Base-by-base conservation (phyloP, 2,113 vertebrate species). In the Haemorhous mexicanus region DNA sequence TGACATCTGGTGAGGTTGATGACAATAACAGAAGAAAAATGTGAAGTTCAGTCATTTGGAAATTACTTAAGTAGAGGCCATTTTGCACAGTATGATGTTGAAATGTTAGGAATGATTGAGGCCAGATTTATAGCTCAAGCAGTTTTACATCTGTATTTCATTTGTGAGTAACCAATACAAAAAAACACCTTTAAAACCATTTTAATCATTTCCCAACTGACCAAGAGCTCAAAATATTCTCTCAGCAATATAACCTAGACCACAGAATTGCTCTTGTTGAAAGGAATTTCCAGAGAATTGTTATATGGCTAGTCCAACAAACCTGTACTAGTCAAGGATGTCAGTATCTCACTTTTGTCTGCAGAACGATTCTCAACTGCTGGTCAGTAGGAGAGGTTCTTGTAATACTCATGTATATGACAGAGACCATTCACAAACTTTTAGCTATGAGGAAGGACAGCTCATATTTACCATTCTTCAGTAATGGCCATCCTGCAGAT, bases 21-120 rank as follows among this genome's bases (percentile, higher is more conserved):
- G 90, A 90, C 92, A 95, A 90, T 91, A 97, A 93, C 92, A 95
- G 87, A 89, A 95, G 76, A 94, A 94, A 94, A 93, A 95, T 61
- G 75, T 52, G 63, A 90, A 85, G 67, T 88, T 91, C 85, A 86
- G 75, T 92, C 85, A 96, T 93, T 96, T 93, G 85, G 82, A 96
- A 94, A 96, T 86, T 0, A 55, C 90, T 84, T 88, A 84, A 91
- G 79, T 95, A 68, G 20, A 89, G 83, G 52, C 73, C 11, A 5
- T 93, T 96, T 90, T 92, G 82, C 87, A 92, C 76, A 93, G 50
- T 88, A 86, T 86, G 69, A 95, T 93, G 93, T 32, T 88, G 92
- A 96, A 97, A 92, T 46, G 78, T 83, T 85, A 83, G 59, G 79
- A 88, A 90, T 94, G 79, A 95, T 92, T 93, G 95, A 94, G 88